phyloP scores from a whole-genome alignment of 2,113 vertebrate species.

The Penelope pileata region DNA sequence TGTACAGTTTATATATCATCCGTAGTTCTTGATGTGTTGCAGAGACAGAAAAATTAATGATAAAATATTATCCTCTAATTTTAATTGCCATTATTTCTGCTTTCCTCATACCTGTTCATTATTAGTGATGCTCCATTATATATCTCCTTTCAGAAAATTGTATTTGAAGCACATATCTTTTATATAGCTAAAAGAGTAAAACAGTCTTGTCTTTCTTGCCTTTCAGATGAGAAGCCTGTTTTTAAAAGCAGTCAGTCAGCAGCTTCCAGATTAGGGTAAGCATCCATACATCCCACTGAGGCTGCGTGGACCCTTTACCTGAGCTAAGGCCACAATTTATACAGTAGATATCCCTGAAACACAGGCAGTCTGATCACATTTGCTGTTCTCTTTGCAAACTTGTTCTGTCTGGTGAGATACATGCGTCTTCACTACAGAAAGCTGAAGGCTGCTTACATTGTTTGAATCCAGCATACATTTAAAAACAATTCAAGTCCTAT shows the following conservation, averaged over 20 bases:
- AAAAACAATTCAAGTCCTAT: neutral
- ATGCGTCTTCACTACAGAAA: neutral
- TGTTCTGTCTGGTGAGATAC: neutral
- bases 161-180: neutral
- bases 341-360: neutral
- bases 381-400: neutral
- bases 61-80: neutral
- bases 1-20: neutral
- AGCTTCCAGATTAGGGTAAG: neutral
- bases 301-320: neutral
- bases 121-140: neutral
- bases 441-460: neutral
- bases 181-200: neutral
- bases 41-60: neutral
- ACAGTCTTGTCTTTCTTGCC: neutral
- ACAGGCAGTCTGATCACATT: neutral
- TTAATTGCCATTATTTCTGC: neutral
- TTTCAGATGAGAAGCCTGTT: neutral
- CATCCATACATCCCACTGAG: neutral
- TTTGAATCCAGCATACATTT: neutral
- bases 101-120: neutral
- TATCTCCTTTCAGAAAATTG: neutral
- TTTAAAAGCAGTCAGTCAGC: neutral
- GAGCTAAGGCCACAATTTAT: neutral
- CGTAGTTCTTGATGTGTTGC: neutral